Evolutionary conservation across 2,888 invertebrate genomes (phyloP).

Genomic region (Hyppa rectilinea): DNA sequence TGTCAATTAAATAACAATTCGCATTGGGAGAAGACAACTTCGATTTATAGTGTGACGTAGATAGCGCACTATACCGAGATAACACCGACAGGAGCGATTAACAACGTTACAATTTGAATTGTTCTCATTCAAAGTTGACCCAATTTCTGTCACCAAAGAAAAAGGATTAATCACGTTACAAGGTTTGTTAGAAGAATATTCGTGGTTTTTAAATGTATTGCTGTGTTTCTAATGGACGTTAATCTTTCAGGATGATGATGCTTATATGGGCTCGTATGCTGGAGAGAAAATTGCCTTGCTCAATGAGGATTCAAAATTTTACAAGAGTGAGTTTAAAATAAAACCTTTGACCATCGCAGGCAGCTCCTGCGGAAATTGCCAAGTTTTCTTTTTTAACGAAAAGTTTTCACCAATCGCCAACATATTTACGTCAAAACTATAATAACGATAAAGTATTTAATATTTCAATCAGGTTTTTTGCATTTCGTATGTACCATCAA

Average conservation of each 20-base stretch:
- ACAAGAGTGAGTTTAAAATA: constrained; percentile 53
- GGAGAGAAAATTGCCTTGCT: constrained; percentile 69
- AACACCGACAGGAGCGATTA: constrained; percentile 4
- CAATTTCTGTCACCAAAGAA: constrained; percentile 1
- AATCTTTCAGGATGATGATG: constrained; percentile 72
- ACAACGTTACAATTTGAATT: constrained; percentile 22
- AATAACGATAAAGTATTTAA: neutral
- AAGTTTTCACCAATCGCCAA: too few species aligned
- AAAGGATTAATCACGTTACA: neutral
- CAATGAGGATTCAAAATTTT: constrained; percentile 62
- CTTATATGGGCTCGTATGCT: constrained; percentile 75
- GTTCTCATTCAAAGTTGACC: constrained; percentile 4
- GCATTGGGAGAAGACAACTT: constrained; percentile 18
- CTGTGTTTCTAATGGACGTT: neutral
- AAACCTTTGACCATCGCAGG: neutral
- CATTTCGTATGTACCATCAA: too few species aligned
- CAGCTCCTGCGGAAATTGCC: neutral
- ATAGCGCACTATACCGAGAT: constrained; percentile 22
- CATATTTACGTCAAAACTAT: neutral
- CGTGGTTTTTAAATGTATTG: neutral
- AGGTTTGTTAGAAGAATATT: neutral
- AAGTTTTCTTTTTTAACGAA: neutral
- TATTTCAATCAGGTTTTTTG: neutral
- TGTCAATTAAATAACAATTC: constrained; percentile 28
- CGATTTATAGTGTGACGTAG: constrained; percentile 11